Conservation (phyloP, 2,888 invertebrate species). For the Macaria liturata region DNA sequence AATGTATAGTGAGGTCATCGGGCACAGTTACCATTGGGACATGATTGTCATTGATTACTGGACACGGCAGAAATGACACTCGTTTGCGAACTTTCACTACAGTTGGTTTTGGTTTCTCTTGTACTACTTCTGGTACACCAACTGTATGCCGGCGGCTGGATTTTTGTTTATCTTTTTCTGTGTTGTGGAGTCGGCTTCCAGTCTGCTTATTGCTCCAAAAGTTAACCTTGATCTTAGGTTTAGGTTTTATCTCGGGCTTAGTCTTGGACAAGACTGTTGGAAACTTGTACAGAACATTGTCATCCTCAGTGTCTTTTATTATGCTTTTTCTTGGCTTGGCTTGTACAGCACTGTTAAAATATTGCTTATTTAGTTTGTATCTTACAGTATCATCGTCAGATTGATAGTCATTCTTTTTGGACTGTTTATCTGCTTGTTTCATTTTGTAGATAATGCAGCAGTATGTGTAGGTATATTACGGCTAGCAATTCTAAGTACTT, state of each 20-base stretch:
- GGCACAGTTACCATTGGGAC: conserved; percentile 78
- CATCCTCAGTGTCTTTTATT: conserved; percentile 53
- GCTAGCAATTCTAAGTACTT: too few relatives aligned
- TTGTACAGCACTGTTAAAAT: conserved; percentile 50
- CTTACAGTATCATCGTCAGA: conserved; percentile 73
- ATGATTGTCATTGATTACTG: conserved; percentile 72
- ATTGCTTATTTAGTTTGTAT: conserved; percentile 68
- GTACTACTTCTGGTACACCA: conserved; percentile 40
- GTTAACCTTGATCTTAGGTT: conserved; percentile 74
- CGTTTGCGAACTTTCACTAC: conserved; percentile 67
- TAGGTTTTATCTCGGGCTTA: conserved; percentile 58
- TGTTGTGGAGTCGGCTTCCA: conserved; percentile 52
- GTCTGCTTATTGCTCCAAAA: conserved; percentile 73
- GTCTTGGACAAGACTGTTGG: conserved; percentile 53
- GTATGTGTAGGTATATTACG: too few relatives aligned
- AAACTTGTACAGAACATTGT: conserved; percentile 66
- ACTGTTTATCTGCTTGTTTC: conserved; percentile 50
- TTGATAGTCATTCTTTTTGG: conserved; percentile 61
- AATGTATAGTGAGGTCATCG: conserved; percentile 76
- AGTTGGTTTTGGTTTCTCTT: conserved; percentile 52
- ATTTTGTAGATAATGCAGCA: conserved; percentile 38
- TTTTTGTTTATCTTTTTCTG: conserved; percentile 46
- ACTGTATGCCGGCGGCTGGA: conserved; percentile 63
- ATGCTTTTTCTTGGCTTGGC: conserved; percentile 44
- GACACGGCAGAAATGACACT: conserved; percentile 74